Evolutionary conservation across 2,888 invertebrate genomes (phyloP).

Genomic region (Scaptomyza polygonia): DNA sequence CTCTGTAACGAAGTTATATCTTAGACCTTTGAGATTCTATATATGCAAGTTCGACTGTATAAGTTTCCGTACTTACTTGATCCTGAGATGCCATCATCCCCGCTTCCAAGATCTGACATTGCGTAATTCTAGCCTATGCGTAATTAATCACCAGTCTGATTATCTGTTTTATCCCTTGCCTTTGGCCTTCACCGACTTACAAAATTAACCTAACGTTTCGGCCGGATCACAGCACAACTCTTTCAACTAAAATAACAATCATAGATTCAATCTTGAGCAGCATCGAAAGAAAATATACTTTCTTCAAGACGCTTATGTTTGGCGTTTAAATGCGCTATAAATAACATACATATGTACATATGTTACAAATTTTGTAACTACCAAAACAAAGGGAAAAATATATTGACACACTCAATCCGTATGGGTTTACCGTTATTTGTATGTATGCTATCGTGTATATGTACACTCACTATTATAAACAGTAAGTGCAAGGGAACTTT

Average conservation of each 20-base stretch:
- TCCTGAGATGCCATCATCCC: conserved; percentile 91
- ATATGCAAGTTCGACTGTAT: neutral
- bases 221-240: conserved; percentile 29
- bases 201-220: conserved; percentile 25
- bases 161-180: conserved; percentile 3
- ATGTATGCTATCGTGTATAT: neutral
- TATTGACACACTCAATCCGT: neutral
- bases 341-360: too few species aligned
- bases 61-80: conserved; percentile 87
- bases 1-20: too few species aligned
- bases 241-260: conserved; percentile 15
- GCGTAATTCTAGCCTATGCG: conserved; percentile 25
- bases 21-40: too few species aligned
- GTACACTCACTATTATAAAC: neutral
- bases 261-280: neutral
- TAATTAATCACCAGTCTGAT: neutral
- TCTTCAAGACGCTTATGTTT: too few species aligned
- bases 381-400: neutral
- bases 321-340: too few species aligned
- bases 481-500: conserved; percentile 15
- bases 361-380: too few species aligned
- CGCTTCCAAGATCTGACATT: conserved; percentile 92
- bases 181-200: conserved; percentile 11
- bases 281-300: neutral
- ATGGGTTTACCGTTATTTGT: neutral